Percentiles rank a stretch among this genome's conserved stretches.
Conservation (phyloP, 2,113 vertebrate genomes). For the Spilogale gracilis region DNA sequence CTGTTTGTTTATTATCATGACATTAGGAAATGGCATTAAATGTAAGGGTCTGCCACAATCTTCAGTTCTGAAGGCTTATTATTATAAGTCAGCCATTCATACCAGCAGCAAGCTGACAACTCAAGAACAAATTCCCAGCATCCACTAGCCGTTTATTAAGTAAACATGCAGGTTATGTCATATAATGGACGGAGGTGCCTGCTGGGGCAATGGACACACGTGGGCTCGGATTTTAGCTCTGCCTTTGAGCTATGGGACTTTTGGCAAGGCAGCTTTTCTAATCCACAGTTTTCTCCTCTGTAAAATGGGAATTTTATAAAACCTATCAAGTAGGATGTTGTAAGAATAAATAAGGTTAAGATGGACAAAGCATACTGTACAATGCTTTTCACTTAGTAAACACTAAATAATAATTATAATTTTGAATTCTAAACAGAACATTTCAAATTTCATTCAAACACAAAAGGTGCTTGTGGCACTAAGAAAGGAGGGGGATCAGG, state of each 20-base stretch:
- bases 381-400: slow-evolving; percentile 19
- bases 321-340: background rate
- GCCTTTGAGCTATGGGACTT: background rate
- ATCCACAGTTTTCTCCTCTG: background rate
- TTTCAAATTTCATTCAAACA: slow-evolving; percentile 13
- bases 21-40: background rate
- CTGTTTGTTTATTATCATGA: background rate
- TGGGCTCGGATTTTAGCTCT: background rate
- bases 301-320: slow-evolving; percentile 36
- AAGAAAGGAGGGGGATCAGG: background rate
- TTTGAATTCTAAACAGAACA: slow-evolving; percentile 13
- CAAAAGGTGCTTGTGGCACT: background rate
- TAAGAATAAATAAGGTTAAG: background rate
- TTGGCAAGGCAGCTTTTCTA: slow-evolving; percentile 34
- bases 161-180: background rate
- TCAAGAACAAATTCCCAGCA: background rate
- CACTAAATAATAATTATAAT: background rate
- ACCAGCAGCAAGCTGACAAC: background rate
- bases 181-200: background rate
- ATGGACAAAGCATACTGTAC: background rate
- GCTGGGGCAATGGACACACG: background rate
- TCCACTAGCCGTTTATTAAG: background rate
- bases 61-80: background rate
- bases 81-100: slow-evolving; percentile 39
- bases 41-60: background rate